Evolutionary conservation across 1,140 invertebrate species (phyloP), one percentile per base, ranked within the genome.

Genomic region (Drosophila willistoni): DNA sequence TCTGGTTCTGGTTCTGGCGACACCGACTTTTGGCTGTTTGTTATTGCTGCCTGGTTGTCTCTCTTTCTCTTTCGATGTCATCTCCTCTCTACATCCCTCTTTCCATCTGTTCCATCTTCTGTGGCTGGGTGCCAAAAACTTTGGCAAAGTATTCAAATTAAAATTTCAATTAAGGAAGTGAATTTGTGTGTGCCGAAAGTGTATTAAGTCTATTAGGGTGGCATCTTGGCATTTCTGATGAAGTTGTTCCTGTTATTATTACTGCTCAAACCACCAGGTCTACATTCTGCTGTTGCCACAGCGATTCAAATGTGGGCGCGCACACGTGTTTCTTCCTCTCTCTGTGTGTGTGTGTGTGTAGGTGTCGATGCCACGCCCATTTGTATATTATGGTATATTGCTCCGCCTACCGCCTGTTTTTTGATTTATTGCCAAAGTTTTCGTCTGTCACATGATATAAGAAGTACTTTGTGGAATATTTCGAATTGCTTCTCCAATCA

Each of bases 131-230:
- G 83, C 84, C 80, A 89, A 89, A 87, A 89, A 77, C 87, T 89
- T 89, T 79, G 85, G 75, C 85, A 89, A 89, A 89, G 85, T 89
- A 89, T 89, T 89, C 85, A 89, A 90, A 89, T 89, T 90, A 89
- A 89, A 89, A 90, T 89, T 89, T 89, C 85, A 89, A 89, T 89
- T 89, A 89, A 81, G 85, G 85, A 90, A 89, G 85, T 90, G 85
- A 89, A 89, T 89, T 89, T 89, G 81, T 89, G 86, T 85, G 71
- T 62, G 84, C 80, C 77, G 85, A 89, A 90, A 89, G 84, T 89
- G 83, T 86, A 86, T 86, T 86, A 90, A 89, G 84, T 89, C 84
- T 89, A 84, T 89, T 84, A 73, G 75, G 74, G 81, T 77, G 84
- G 78, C 84, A 89, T 87, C 84, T 87, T 84, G 80, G 84, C 77